Evolutionary conservation across 2,113 vertebrate species (phyloP), one percentile per base, ranked within the genome.

Genomic region (Pandion haliaetus): DNA sequence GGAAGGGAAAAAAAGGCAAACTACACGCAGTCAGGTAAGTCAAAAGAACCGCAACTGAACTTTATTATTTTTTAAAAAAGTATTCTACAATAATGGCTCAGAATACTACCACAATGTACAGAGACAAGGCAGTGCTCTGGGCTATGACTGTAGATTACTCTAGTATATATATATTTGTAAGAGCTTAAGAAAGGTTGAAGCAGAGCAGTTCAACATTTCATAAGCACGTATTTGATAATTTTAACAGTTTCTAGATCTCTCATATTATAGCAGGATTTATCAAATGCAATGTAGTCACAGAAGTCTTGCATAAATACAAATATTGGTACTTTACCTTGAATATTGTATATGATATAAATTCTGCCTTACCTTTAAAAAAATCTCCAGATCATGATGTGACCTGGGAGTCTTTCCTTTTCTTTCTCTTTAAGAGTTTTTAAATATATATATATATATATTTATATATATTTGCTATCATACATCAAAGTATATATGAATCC

Each of bases 11-110:
- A 10, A 81, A 91, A 93, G 32, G 69, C 47, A 74, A 94, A 67
- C 29, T 55, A 40, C 73, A 59, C 74, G 32, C 14, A 76, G 74
- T 54, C 34, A 9, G 15, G 4, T 45, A 82, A 93, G 50, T 82
- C 88, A 96, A 97, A 95, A 67, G 71, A 93, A 92, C 66, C 38
- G 32, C 88, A 95, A 80, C 9, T 7, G 67, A 80, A 77, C 87
- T 94, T 96, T 95, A 88, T 97, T 97, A 2, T 66, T 71, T 69
- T 86, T 36, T 88, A 58, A 42, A 52, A 73, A 96, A 93, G 89
- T 96, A 96, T 96, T 96, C 92, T 95, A 96, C 91, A 95, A 96
- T 95, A 97, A 96, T 96, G 94, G 95, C 95, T 95, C 93, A 97
- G 95, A 96, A 94, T 92, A 95, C 95, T 87, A 92, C 94, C 97